These are phyloP conservation scores for Erebia palarica DNA, from an alignment of 2,888 invertebrate genomes.

Conservation along the genomic window DNA sequence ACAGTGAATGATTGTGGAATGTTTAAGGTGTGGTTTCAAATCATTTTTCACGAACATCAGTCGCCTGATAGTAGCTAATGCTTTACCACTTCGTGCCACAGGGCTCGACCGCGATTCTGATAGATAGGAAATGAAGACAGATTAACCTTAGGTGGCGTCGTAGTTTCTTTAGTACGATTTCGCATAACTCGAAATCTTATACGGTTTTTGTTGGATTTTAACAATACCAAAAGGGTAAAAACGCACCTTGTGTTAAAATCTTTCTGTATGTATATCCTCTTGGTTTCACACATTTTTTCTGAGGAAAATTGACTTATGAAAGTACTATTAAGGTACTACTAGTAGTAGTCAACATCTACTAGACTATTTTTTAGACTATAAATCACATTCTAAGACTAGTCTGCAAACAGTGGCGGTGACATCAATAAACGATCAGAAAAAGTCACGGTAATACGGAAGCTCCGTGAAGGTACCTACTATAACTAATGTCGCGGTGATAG, in stretches of 20 bases:
- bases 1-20: conserved; percentile 71
- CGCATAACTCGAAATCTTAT: neutral
- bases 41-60: conserved; percentile 76
- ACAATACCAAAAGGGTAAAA: neutral
- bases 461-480: conserved; percentile 15
- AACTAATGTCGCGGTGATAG: neutral
- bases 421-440: conserved; percentile 43
- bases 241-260: neutral
- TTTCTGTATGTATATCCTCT: neutral
- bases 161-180: conserved; percentile 35
- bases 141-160: conserved; percentile 77
- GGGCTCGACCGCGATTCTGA: conserved; percentile 66
- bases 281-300: neutral
- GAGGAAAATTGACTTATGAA: neutral
- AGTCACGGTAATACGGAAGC: neutral
- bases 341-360: neutral
- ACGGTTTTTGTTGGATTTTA: neutral
- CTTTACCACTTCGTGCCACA: conserved; percentile 62
- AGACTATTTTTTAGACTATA: neutral
- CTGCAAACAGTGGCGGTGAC: conserved; percentile 41
- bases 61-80: conserved; percentile 76
- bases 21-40: conserved; percentile 75
- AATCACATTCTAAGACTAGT: neutral
- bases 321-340: neutral
- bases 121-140: conserved; percentile 82